phyloP scores from a whole-genome alignment of 2,113 vertebrate genomes.

The Sinocyclocheilus anophthalmus region DNA sequence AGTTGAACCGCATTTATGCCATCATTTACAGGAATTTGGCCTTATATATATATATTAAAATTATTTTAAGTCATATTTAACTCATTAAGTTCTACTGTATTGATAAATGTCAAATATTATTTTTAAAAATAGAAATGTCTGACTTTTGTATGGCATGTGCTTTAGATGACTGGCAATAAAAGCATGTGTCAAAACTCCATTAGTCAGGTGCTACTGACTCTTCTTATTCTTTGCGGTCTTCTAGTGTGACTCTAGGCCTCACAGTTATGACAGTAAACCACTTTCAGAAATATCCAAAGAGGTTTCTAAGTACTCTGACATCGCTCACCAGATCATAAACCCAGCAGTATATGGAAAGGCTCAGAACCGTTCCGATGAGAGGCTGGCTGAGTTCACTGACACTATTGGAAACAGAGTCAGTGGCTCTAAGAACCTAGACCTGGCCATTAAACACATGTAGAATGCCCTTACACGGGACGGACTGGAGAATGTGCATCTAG shows the following conservation, averaged over 20 bases:
- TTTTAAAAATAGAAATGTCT: no score
- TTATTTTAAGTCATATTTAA: neutral
- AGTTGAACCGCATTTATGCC: neutral
- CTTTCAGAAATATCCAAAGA: slow-evolving; percentile 75
- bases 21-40: neutral
- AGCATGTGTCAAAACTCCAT: slow-evolving; percentile 60
- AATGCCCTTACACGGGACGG: slow-evolving; percentile 77
- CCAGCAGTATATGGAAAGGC: slow-evolving; percentile 85
- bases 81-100: neutral
- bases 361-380: slow-evolving; percentile 88
- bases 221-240: slow-evolving; percentile 59
- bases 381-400: slow-evolving; percentile 85
- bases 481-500: slow-evolving; percentile 88
- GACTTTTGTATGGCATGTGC: neutral
- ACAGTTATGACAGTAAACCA: slow-evolving; percentile 50
- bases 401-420: slow-evolving; percentile 87
- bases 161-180: slow-evolving; percentile 35
- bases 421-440: slow-evolving; percentile 84
- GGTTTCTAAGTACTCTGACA: slow-evolving; percentile 78
- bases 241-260: slow-evolving; percentile 66
- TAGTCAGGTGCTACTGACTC: slow-evolving; percentile 55
- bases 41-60: neutral
- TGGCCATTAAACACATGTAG: slow-evolving; percentile 89
- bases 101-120: no score
- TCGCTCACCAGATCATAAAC: slow-evolving; percentile 86